phyloP scores from a whole-genome alignment of 1,140 invertebrate species.

The Microvelia longipes region DNA sequence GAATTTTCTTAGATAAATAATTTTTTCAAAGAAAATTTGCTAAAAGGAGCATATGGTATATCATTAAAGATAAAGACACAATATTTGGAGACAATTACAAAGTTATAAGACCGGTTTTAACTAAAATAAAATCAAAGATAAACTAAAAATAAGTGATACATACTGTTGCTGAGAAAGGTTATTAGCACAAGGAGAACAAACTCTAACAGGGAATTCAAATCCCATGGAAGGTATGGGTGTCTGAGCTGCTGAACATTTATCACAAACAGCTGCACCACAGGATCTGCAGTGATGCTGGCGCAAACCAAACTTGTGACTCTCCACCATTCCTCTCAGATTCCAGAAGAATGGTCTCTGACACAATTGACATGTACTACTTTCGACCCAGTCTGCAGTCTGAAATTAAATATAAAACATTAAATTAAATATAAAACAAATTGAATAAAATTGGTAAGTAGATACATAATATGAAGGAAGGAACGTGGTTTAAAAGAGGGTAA shows the following conservation, averaged over 20 bases:
- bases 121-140: background rate
- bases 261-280: constrained; percentile 89
- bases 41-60: too few relatives aligned
- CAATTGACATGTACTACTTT: constrained; percentile 82
- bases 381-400: constrained; percentile 81
- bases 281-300: constrained; percentile 77
- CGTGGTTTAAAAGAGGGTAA: too few relatives aligned
- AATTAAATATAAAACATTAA: too few relatives aligned
- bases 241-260: constrained; percentile 73
- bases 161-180: background rate
- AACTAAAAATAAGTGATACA: background rate
- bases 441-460: too few relatives aligned
- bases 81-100: too few relatives aligned
- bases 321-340: constrained; percentile 97
- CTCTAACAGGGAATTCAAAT: constrained; percentile 91
- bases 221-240: constrained; percentile 88
- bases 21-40: too few relatives aligned
- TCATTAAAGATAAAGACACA: too few relatives aligned
- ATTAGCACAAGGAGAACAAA: constrained; percentile 70
- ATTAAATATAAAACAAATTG: too few relatives aligned
- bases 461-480: too few relatives aligned
- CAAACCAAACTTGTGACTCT: constrained; percentile 77
- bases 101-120: too few relatives aligned
- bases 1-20: too few relatives aligned
- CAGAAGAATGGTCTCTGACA: constrained; percentile 94